A percentile compares a stretch with the other conserved stretches of the same genome.
phyloP scores from a whole-genome alignment of 2,113 vertebrate genomes.

The Hyla sarda region DNA sequence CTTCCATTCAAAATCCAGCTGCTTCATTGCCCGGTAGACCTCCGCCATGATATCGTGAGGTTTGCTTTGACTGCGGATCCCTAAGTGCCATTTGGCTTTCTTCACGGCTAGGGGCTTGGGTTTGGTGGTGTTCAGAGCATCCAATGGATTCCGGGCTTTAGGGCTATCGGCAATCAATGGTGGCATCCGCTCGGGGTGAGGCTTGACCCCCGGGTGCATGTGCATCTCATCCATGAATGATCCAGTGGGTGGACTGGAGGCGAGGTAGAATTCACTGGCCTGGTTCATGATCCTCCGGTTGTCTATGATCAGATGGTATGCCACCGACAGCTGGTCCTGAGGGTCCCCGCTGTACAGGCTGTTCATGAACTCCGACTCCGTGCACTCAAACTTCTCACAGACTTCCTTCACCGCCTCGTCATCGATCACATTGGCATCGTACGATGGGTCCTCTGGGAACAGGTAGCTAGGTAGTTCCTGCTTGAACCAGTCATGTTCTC shows the following conservation, averaged over 20 bases:
- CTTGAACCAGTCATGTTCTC: constrained; percentile 98
- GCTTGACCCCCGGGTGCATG: constrained; percentile 89
- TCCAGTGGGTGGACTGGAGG: constrained; percentile 92
- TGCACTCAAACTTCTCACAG: constrained; percentile 97
- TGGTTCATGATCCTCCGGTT: constrained; percentile 99
- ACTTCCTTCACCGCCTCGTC: constrained; percentile 95
- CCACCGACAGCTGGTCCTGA: constrained; percentile 95
- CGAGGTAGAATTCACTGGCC: constrained; percentile 98
- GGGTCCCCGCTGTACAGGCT: constrained; percentile 96
- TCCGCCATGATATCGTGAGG: constrained; percentile 98
- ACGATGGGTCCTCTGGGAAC: constrained; percentile 95
- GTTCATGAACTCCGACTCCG: constrained; percentile 89
- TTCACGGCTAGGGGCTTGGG: constrained; percentile 94
- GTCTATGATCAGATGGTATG: constrained; percentile 97
- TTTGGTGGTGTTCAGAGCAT: constrained; percentile 96
- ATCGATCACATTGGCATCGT: constrained; percentile 89
- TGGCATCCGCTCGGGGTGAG: constrained; percentile 95
- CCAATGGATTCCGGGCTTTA: constrained; percentile 90
- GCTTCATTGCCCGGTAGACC: constrained; percentile 96
- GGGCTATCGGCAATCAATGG: constrained; percentile 93
- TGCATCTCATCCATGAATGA: constrained; percentile 96
- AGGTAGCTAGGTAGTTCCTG: constrained; percentile 94
- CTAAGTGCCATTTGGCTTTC: constrained; percentile 98
- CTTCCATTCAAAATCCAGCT: constrained; percentile 97
- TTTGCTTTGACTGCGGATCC: constrained; percentile 96